Conservation (phyloP, 1,140 invertebrate genomes). For the Capitella teleta region DNA sequence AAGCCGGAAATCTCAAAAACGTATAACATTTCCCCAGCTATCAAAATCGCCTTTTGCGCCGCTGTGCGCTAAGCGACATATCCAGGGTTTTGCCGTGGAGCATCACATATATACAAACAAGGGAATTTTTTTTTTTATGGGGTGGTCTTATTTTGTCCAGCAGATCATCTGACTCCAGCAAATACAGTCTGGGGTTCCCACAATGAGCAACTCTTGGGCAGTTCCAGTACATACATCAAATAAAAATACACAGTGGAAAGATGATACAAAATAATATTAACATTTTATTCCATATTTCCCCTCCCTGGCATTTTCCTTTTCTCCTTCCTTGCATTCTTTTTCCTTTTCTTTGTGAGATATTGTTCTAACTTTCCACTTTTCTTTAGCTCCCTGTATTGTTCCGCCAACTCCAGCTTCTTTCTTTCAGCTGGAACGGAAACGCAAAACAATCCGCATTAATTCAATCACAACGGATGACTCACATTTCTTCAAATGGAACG, state of each 20-base stretch:
- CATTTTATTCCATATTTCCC: neutral
- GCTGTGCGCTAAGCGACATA: too few relatives aligned
- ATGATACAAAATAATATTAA: neutral
- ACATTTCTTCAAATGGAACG: constrained; percentile 70
- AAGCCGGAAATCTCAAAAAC: too few relatives aligned
- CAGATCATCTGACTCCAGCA: neutral
- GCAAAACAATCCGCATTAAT: neutral
- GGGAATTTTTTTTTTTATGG: neutral
- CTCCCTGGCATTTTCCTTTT: constrained; percentile 19
- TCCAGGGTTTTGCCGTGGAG: too few relatives aligned
- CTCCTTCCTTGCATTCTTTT: constrained; percentile 48
- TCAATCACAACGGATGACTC: constrained; percentile 33
- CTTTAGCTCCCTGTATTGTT: constrained; percentile 63
- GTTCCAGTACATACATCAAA: neutral
- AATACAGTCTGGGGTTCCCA: neutral
- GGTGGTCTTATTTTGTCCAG: neutral
- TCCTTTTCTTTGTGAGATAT: constrained; percentile 60
- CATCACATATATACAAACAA: too few relatives aligned
- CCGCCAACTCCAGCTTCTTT: constrained; percentile 53
- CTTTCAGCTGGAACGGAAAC: constrained; percentile 52
- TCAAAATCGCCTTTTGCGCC: too few relatives aligned
- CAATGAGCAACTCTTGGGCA: neutral
- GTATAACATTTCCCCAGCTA: too few relatives aligned
- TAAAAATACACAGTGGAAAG: neutral
- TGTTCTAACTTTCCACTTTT: constrained; percentile 58